Base-by-base conservation (phyloP, 2,888 invertebrate species). In the Coleophora flavipennella region DNA sequence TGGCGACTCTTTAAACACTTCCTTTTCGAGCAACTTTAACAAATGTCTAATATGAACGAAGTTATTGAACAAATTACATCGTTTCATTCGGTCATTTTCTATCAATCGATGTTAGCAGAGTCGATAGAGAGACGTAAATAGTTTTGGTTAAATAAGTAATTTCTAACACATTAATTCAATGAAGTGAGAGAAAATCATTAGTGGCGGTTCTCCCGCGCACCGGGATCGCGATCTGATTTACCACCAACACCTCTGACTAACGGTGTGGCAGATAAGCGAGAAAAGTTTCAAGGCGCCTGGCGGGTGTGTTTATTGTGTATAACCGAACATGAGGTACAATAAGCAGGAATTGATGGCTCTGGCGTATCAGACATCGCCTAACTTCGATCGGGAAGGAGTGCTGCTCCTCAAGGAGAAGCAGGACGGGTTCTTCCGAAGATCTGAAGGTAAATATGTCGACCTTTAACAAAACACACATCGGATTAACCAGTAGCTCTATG, bases 371-470 rank as follows among this genome's bases (percentile, higher is more conserved):
- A 92, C 93, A 33, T 91, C 92, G 8, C 92, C 92, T 55, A 93
- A 92, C 74, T 96, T 95, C 72, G 96, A 97, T 71, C 94, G 94
- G 62, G 96, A 97, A 85, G 97, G 97, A 41, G 89, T 93, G 48
- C 85, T 97, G 45, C 90, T 91, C 49, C 88, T 97, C 42, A 91
- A 92, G 57, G 96, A 97, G 71, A 90, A 92, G 49, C 95, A 95
- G 62, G 97, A 97, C 68, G 92, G 95, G 42, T 92, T 96, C 75
- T 96, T 97, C 83, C 90, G 95, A 51, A 90, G 94, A 70, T 89
- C 93, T 49, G 96, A 96, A 89, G 94, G 97, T 96, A 83, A 88
- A 89, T 86, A 7, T 13, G 13, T 4, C 3, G 3, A 4, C 6
- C 3, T 20, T 4, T 20, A 3, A 20, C 20, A 20, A 20, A 20